A percentile compares a stretch with the other conserved stretches of the same genome.
phyloP scores from a whole-genome alignment of 2,797 vertebrate species.

The Cephalopachus bancanus region DNA sequence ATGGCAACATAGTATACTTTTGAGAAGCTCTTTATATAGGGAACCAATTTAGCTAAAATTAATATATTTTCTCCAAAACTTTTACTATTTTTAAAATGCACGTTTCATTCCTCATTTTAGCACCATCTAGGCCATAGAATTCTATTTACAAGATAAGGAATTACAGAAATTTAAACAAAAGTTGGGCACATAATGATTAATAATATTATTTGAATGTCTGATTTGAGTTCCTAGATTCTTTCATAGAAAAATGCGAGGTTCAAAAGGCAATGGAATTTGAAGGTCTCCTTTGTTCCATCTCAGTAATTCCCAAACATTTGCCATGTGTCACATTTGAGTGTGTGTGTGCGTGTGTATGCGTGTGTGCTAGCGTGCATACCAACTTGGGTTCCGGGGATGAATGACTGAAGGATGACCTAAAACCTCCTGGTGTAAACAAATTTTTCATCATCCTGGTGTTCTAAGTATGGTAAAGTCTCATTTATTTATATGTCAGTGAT shows the following conservation, averaged over 20 bases:
- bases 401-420: constrained; percentile 83
- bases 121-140: neutral
- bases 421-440: constrained; percentile 79
- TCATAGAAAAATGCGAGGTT: constrained; percentile 58
- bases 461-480: constrained; percentile 74
- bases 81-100: constrained; percentile 50
- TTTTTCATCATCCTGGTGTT: constrained; percentile 80
- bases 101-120: neutral
- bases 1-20: neutral
- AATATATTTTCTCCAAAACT: neutral
- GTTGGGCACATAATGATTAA: neutral
- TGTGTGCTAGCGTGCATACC: neutral
- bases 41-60: neutral
- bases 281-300: constrained; percentile 72
- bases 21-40: constrained; percentile 21
- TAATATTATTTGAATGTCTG: constrained; percentile 50
- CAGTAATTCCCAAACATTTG: constrained; percentile 76
- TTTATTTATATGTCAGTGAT: constrained; percentile 83
- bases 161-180: constrained; percentile 32
- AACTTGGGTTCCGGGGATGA: constrained; percentile 77
- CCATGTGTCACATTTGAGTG: constrained; percentile 74
- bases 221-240: constrained; percentile 45
- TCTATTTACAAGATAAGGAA: constrained; percentile 34
- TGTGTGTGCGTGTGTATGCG: neutral
- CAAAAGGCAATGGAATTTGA: constrained; percentile 62